Evolutionary conservation across 2,888 invertebrate species (phyloP), one percentile per base, ranked within the genome.

Genomic region (Oligia strigilis): DNA sequence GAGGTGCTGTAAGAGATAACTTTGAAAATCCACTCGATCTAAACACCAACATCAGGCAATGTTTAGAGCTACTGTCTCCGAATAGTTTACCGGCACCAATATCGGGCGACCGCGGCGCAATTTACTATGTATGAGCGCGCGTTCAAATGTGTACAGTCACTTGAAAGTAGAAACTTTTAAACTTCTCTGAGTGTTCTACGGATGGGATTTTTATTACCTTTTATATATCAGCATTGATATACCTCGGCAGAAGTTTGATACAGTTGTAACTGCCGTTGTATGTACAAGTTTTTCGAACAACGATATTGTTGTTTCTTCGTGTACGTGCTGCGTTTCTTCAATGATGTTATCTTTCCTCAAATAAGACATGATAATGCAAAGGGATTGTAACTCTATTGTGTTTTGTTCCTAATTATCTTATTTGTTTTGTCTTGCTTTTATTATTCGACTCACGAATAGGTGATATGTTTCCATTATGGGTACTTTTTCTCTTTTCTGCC

Each of bases 111-210:
- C 82, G 78, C 78, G 55, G 67, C 82, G 80, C 87, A 85, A 91
- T 92, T 90, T 87, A 89, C 87, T 92, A 92, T 91, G 91, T 91
- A 92, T 92, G 90, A 90, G 90, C 77, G 75, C 84, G 76, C 81
- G 82, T 85, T 85, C 87, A 84, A 84, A 87, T 89, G 87, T 88
- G 84, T 89, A 85, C 85, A 83, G 77, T 82, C 84, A 85, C 88
- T 92, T 90, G 87, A 88, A 85, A 91, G 79, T 89, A 75, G 84
- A 75, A 87, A 87, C 86, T 89, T 87, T 81, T 72, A 85, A 88
- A 89, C 82, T 89, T 89, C 65, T 83, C 66, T 82, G 69, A 82
- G 81, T 84, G 84, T 87, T 81, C 73, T 73, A 79, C 73, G 79
- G 77, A 89, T 90, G 82, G 90, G 83, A 88, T 87, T 92, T 92